Evolutionary conservation across 2,797 vertebrate genomes (phyloP), one percentile per base, ranked within the genome.

Genomic region (Acanthornis magna): DNA sequence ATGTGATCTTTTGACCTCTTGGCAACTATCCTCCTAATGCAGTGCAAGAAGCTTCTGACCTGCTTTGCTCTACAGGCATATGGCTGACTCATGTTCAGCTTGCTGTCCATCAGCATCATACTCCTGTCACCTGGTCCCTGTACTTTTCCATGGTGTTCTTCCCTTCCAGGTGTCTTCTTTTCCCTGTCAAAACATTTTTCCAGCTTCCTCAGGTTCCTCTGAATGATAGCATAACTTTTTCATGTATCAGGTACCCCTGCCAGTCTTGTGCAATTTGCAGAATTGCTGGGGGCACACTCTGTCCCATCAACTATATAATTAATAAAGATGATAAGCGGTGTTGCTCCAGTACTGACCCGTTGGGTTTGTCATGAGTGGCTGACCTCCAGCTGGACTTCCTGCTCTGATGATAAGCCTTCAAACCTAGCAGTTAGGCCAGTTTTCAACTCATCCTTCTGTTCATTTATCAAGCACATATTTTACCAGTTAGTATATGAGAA

Each of bases 61-160:
- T 70, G 36, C 55, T 88, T 61, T 81, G 15, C 22, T 62, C 36
- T n/a, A 16, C 62, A 50, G 42, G 4, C 11, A 17, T 13, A 7
- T n/a, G 32, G 22, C 13, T 54, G 42, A 16, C 26, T 61, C 38
- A 11, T 11, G 32, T 42, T 66, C 66, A 42, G 7, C 12, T 40
- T 84, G 17, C 29, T 42, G 23, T 50, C 29, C 26, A 27, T 45
- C 29, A 58, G 20, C 0, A 0, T 6, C 5, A 16, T 42, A 30
- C 47, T 88, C 7, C 45, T 55, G 27, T 19, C 32, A 32, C 6
- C 36, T 65, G 32, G 11, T 40, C 16, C 15, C 13, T 63, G 8
- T 20, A 50, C 1, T 2, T n/a, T 50, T 79, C 43, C 11, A 7
- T 57, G 32, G 16, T 0, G 0, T 58, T 91, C 48, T 48, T 82